phyloP scores from a whole-genome alignment of 2,888 invertebrate species.

The Synanthedon vespiformis region DNA sequence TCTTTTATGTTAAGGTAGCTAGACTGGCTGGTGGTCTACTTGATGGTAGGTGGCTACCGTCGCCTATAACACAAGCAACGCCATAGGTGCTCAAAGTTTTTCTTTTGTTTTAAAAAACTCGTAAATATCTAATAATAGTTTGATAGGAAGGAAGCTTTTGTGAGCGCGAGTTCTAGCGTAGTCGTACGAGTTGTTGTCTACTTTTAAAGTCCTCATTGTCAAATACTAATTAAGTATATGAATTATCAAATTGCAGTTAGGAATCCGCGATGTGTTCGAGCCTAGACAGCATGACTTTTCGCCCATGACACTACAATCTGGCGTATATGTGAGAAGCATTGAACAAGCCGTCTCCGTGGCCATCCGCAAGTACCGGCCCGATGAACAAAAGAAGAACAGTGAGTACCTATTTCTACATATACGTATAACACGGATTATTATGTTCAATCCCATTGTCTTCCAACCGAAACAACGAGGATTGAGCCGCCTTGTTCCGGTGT shows the following conservation, averaged over 20 bases:
- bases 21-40: no score
- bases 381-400: slow-evolving; percentile 66
- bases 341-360: slow-evolving; percentile 87
- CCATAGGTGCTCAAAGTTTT: no score
- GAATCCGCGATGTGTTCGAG: slow-evolving; percentile 83
- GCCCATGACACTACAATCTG: slow-evolving; percentile 81
- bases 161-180: no score
- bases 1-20: no score
- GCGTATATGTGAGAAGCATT: slow-evolving; percentile 84
- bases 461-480: not conserved
- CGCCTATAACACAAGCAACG: no score
- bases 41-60: no score
- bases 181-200: no score
- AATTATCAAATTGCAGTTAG: slow-evolving; percentile 66
- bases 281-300: slow-evolving; percentile 82
- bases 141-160: no score
- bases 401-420: slow-evolving; percentile 22
- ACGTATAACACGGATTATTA: not conserved
- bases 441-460: not conserved
- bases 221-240: no score
- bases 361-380: slow-evolving; percentile 80
- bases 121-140: no score
- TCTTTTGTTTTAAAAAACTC: no score
- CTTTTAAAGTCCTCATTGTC: no score
- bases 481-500: slow-evolving; percentile 34